Conservation (phyloP, 2,888 invertebrate genomes). For the Cactoblastis cactorum region DNA sequence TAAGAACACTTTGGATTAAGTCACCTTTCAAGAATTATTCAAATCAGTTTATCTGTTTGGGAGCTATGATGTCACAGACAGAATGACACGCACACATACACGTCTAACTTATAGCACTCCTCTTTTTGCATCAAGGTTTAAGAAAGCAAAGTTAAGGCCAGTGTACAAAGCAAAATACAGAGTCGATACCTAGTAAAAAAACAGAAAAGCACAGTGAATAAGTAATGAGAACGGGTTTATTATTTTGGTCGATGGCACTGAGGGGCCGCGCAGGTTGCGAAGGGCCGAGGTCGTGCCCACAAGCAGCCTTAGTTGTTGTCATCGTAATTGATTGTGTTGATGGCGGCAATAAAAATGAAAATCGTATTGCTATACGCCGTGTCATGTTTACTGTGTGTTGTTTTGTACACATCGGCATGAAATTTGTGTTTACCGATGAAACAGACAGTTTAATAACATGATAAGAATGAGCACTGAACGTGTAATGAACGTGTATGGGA, state of each 20-base stretch:
- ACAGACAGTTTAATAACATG: too few species aligned
- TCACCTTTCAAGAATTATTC: too few species aligned
- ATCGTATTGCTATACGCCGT: not conserved
- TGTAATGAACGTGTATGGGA: too few species aligned
- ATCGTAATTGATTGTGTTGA: slow-evolving; percentile 8
- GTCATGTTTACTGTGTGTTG: not conserved
- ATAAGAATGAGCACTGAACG: too few species aligned
- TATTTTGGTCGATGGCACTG: slow-evolving; percentile 56
- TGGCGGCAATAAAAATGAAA: not conserved
- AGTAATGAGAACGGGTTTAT: slow-evolving; percentile 46
- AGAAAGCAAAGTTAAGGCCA: not conserved
- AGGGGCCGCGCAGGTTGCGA: slow-evolving; percentile 69
- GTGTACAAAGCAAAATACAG: not conserved
- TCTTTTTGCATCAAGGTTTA: too few species aligned
- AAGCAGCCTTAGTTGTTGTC: slow-evolving; percentile 31
- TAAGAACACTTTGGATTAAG: too few species aligned
- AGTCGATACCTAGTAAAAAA: not conserved
- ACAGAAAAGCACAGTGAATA: slow-evolving; percentile 17
- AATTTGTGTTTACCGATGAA: too few species aligned
- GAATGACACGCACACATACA: too few species aligned
- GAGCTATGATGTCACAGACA: too few species aligned
- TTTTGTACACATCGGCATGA: too few species aligned
- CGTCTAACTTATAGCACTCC: too few species aligned
- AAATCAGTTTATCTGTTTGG: too few species aligned
- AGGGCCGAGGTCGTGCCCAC: slow-evolving; percentile 65